These are phyloP conservation scores for human (Homo sapiens) DNA, from an alignment of 2,113 vertebrate genomes.

Conservation along the genomic window DNA sequence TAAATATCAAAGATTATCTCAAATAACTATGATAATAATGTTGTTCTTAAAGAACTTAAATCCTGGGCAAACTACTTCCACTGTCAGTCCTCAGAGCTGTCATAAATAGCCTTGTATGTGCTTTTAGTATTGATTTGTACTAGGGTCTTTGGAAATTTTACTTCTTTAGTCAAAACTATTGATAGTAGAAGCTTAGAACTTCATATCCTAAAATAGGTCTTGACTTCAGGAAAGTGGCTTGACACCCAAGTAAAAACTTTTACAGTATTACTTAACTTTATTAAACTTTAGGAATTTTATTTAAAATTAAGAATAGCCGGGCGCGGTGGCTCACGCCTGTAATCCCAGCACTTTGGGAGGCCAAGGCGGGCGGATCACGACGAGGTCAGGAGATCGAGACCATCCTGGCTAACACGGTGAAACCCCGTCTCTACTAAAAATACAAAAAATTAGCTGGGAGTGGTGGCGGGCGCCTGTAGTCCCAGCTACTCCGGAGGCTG, in stretches of 20 bases:
- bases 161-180: background rate
- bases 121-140: background rate
- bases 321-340: too few relatives aligned
- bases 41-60: background rate
- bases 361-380: too few relatives aligned
- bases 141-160: background rate
- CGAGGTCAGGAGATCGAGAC: too few relatives aligned
- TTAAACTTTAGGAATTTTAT: background rate
- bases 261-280: background rate
- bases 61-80: background rate
- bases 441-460: too few relatives aligned
- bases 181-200: background rate
- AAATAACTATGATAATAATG: background rate
- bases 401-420: too few relatives aligned
- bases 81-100: fast-evolving
- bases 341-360: too few relatives aligned
- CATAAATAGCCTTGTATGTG: background rate
- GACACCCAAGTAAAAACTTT: background rate
- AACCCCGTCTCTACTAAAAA: too few relatives aligned
- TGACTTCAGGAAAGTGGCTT: background rate
- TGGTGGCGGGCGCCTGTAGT: too few relatives aligned
- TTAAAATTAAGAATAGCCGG: background rate
- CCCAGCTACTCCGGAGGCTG: too few relatives aligned
- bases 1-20: background rate
- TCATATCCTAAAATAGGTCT: background rate